Percentiles rank a stretch among this genome's conserved stretches.
phyloP scores from a whole-genome alignment of 2,797 vertebrate species.

The Hozukius guyotensis region DNA sequence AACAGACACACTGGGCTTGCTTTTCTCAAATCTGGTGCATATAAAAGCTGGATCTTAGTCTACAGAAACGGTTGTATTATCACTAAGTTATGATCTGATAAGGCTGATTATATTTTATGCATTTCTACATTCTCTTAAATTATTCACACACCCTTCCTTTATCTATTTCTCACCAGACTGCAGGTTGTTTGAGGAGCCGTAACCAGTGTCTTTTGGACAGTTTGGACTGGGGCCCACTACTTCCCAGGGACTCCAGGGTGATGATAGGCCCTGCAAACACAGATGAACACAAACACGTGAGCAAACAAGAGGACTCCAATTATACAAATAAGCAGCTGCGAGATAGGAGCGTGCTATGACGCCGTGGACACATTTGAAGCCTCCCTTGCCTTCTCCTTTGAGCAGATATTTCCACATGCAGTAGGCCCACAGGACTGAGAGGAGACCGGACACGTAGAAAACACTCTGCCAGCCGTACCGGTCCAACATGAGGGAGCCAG shows the following conservation, averaged over 20 bases:
- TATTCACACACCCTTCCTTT: not conserved
- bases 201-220: constrained; percentile 90
- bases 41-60: not conserved
- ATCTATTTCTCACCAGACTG: constrained; percentile 91
- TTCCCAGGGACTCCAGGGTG: constrained; percentile 86
- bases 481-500: constrained; percentile 93
- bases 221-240: constrained; percentile 81
- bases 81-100: not conserved
- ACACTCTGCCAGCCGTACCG: constrained; percentile 94
- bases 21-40: not conserved
- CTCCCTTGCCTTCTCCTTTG: constrained; percentile 85
- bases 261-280: constrained; percentile 86
- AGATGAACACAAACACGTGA: constrained; percentile 35
- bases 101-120: not conserved
- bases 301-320: constrained; percentile 19
- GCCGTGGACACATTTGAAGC: not conserved
- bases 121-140: not conserved
- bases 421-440: constrained; percentile 93
- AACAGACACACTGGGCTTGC: not conserved
- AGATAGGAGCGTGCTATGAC: constrained; percentile 8
- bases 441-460: constrained; percentile 92
- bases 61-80: not conserved
- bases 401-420: constrained; percentile 94
- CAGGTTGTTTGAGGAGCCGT: constrained; percentile 89
- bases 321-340: constrained; percentile 26